Percentiles rank a stretch among this genome's conserved stretches.
Evolutionary conservation across 2,797 vertebrate species (phyloP).

Genomic region (Heteromormyrus szaboi): DNA sequence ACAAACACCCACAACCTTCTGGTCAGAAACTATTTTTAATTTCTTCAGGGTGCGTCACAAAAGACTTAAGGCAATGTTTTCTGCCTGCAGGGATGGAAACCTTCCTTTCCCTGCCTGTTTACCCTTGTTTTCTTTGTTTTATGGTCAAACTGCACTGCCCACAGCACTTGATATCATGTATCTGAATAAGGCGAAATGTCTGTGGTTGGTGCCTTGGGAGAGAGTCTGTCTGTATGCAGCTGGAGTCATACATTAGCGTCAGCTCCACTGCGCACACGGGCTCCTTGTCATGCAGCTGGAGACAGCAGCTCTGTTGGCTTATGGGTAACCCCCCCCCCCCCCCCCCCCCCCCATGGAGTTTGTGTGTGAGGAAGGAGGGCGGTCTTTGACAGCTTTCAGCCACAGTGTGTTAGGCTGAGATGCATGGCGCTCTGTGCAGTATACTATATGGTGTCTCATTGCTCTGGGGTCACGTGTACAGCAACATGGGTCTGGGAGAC

Average conservation of each 20-base stretch:
- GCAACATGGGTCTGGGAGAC: not conserved
- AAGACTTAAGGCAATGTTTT: conserved; percentile 30
- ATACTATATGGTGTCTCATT: not conserved
- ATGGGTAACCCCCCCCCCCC: conserved; percentile 32
- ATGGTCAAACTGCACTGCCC: conserved; percentile 65
- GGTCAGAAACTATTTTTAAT: conserved; percentile 47
- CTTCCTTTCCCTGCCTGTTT: conserved; percentile 35
- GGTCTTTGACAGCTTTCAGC: conserved; percentile 45
- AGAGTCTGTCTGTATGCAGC: conserved; percentile 72
- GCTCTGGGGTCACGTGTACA: not conserved
- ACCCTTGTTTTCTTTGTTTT: conserved; percentile 40
- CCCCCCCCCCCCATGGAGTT: conserved; percentile 5
- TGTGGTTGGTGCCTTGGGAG: conserved; percentile 71
- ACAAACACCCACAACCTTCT: conserved; percentile 46
- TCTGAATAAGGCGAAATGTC: conserved; percentile 66
- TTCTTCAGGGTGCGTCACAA: conserved; percentile 26
- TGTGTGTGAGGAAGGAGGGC: conserved; percentile 28
- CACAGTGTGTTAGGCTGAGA: conserved; percentile 53
- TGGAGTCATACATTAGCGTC: conserved; percentile 57
- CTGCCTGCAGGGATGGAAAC: conserved; percentile 24
- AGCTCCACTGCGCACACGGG: conserved; percentile 25
- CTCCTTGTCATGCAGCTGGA: conserved; percentile 47
- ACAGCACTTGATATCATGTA: conserved; percentile 58
- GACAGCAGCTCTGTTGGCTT: conserved; percentile 32
- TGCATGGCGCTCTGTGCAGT: conserved; percentile 21